Evolutionary conservation across 2,888 invertebrate genomes (phyloP).

Genomic region (Alloplasta piceator): DNA sequence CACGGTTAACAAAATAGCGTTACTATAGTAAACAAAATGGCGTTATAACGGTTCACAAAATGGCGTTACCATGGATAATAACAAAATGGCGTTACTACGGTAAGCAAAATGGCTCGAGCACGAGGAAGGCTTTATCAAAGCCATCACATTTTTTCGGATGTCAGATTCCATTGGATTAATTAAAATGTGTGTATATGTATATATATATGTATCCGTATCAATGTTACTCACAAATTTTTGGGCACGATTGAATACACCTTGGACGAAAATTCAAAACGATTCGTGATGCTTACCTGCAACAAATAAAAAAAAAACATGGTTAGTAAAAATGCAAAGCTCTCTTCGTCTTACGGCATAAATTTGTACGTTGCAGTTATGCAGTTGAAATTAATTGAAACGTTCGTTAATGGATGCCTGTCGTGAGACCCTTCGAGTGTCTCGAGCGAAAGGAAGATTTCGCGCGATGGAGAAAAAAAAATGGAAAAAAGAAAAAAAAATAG

Average conservation of each 20-base stretch:
- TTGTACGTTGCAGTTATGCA: constrained; percentile 52
- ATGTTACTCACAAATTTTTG: constrained; percentile 32
- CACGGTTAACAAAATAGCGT: no score
- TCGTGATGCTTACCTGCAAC: constrained; percentile 61
- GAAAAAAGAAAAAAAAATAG: constrained; percentile 20
- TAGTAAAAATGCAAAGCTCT: constrained; percentile 42
- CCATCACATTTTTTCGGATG: not conserved
- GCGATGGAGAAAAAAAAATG: constrained; percentile 9
- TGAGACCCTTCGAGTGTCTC: constrained; percentile 44
- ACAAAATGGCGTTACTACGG: no score
- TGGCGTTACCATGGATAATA: no score
- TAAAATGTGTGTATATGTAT: no score
- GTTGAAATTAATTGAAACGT: constrained; percentile 59
- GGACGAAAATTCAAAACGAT: constrained; percentile 35
- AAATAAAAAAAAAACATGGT: constrained; percentile 47
- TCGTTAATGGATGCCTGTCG: constrained; percentile 25
- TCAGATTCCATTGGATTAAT: not conserved
- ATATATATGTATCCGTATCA: no score
- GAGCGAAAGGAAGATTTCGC: constrained; percentile 32
- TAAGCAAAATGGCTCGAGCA: no score
- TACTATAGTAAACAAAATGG: no score
- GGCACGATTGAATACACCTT: constrained; percentile 28
- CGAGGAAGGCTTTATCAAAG: no score
- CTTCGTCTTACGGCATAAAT: not conserved
- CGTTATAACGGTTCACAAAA: no score